These are phyloP conservation scores for Crenuchus spilurus DNA, from an alignment of 2,797 vertebrate species.

Conservation along the genomic window DNA sequence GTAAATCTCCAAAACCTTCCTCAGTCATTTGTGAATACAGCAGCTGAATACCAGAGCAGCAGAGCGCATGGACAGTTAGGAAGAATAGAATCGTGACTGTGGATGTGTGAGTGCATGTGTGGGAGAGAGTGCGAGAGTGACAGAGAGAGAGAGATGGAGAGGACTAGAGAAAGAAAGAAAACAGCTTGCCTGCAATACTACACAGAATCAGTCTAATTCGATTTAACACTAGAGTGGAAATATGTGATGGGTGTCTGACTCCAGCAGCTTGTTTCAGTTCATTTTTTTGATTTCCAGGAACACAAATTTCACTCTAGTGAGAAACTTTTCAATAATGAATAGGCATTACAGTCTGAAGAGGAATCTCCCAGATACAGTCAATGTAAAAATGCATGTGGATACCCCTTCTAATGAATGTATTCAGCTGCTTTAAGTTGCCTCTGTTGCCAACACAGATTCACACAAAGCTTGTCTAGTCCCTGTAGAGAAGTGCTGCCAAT, in stretches of 20 bases:
- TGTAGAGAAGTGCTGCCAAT: too few relatives aligned
- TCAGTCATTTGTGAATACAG: conserved; percentile 36
- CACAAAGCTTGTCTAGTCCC: too few relatives aligned
- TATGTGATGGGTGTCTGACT: conserved; percentile 17
- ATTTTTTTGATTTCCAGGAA: background rate
- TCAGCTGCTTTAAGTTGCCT: too few relatives aligned
- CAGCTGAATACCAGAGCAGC: conserved; percentile 17
- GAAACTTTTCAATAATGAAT: conserved; percentile 12
- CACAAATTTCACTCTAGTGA: background rate
- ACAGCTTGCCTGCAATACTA: conserved; percentile 45
- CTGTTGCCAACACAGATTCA: too few relatives aligned
- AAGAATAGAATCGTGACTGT: conserved; percentile 58
- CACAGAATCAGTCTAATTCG: conserved; percentile 39
- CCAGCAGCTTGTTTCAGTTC: background rate
- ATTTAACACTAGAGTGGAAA: conserved; percentile 36
- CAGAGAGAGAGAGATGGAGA: conserved; percentile 5
- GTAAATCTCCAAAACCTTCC: conserved; percentile 31
- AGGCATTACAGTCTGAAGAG: background rate
- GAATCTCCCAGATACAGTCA: background rate
- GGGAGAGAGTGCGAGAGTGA: conserved; percentile 20
- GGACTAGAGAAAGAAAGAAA: background rate
- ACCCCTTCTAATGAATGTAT: too few relatives aligned
- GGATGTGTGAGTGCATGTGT: conserved; percentile 43
- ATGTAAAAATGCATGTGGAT: too few relatives aligned
- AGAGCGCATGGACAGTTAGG: conserved; percentile 24